Evolutionary conservation across 2,797 vertebrate species (phyloP), one percentile per base, ranked within the genome.

Genomic region (Pantherophis alleghaniensis): DNA sequence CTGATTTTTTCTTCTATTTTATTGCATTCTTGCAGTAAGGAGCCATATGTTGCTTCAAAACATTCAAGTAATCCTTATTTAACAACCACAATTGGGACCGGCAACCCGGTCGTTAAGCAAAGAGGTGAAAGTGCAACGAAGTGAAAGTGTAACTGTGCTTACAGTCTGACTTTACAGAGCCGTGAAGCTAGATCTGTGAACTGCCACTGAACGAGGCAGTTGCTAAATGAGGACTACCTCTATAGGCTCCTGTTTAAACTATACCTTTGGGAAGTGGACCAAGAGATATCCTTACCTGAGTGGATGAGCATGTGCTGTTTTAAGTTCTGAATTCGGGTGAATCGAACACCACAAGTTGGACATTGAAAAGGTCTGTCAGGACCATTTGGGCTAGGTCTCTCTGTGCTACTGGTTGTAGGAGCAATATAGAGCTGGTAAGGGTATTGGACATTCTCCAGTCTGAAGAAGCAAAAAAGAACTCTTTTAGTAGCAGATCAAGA

Each of bases 271-370:
- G 86, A 86, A 89, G 28, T 10, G 86, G 53, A 32, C 22, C 0
- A 0, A 13, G 0, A 18, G 13, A 0, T 9, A 13, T 88, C 47
- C 96, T 98, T 98, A 99, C 99, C 99, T 98, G 99, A 99, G 98
- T 99, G 99, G 98, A 99, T 99, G 92, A 99, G 99, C 99, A 99
- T 99, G 97, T 99, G 99, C 97, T 99, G 99, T 96, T 99, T 99
- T 93, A 99, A 98, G 97, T 99, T 99, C 98, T 99, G 99, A 96
- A 99, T 99, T 94, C 99, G 98, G 90, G 99, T 99, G 97, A 99
- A 99, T 95, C 99, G 98, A 90, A 99, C 99, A 96, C 99, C 99
- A 56, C 99, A 99, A 83, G 99, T 99, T 26, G 99, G 99, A 97
- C 99, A 99, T 95, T 99, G 99, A 97, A 99, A 99, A 93, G 99